Percentiles rank a stretch among this genome's conserved stretches.
phyloP scores from a whole-genome alignment of 1,140 invertebrate species.

The Palaemon carinicauda region DNA sequence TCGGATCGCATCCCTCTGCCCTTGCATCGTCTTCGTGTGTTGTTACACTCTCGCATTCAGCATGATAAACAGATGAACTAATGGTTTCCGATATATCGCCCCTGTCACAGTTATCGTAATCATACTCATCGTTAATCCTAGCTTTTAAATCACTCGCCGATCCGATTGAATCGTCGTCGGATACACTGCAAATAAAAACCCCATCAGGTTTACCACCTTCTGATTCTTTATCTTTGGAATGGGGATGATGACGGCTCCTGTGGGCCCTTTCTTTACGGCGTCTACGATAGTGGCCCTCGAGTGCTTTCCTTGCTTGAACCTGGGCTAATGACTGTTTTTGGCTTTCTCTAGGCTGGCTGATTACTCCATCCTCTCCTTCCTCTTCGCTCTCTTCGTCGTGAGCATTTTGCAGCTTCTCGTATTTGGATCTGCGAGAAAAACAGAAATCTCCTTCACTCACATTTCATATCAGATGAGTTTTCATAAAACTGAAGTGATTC shows the following conservation, averaged over 20 bases:
- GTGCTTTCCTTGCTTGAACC: neutral
- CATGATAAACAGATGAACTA: conserved; percentile 76
- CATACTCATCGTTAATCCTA: conserved; percentile 69
- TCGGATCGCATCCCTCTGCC: conserved; percentile 29
- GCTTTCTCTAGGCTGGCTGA: neutral
- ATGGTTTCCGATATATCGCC: conserved; percentile 76
- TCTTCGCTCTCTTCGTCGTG: conserved; percentile 62
- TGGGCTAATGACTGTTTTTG: neutral
- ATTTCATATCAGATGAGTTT: too few relatives aligned
- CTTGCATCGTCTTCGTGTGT: conserved; percentile 71
- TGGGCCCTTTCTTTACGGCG: neutral
- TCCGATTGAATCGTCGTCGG: conserved; percentile 76
- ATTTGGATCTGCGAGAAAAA: conserved; percentile 71
- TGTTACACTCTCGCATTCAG: conserved; percentile 76
- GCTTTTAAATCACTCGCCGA: conserved; percentile 77
- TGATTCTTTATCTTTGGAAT: neutral
- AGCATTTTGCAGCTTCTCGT: conserved; percentile 73
- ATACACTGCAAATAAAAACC: conserved; percentile 64
- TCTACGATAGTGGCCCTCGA: neutral
- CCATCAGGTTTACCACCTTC: conserved; percentile 60
- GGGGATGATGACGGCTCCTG: neutral
- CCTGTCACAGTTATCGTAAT: conserved; percentile 61
- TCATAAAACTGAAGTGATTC: too few relatives aligned
- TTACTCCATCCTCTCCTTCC: conserved; percentile 65
- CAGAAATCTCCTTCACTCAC: too few relatives aligned